These are phyloP conservation scores for Agelaius tricolor DNA, from an alignment of 2,113 vertebrate species.

Conservation along the genomic window DNA sequence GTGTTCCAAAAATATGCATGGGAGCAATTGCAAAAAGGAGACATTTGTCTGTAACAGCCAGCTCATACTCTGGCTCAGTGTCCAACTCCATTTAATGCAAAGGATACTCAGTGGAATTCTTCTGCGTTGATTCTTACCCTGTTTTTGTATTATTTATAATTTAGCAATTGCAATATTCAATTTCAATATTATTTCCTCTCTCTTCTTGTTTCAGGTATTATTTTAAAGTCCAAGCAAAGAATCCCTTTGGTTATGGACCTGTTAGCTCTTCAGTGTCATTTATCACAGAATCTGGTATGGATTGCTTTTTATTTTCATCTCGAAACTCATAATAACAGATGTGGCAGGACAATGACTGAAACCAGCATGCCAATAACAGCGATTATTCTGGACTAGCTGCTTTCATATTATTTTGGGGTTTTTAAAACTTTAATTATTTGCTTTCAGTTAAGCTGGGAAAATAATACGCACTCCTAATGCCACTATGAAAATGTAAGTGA, in stretches of 20 bases:
- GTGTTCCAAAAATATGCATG: neutral
- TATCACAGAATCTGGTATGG: slow-evolving; percentile 93
- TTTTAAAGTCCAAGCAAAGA: slow-evolving; percentile 96
- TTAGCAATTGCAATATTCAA: neutral
- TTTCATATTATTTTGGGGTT: neutral
- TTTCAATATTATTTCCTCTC: slow-evolving; percentile 5
- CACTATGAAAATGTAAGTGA: neutral
- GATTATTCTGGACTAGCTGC: neutral
- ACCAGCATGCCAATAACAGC: neutral
- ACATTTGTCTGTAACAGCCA: neutral
- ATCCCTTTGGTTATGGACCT: slow-evolving; percentile 91
- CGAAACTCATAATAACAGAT: neutral
- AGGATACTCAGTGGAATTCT: neutral
- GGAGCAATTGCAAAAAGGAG: neutral
- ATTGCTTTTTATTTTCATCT: slow-evolving; percentile 4
- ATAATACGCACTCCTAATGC: neutral
- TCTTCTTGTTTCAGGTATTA: slow-evolving; percentile 87
- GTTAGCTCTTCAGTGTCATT: slow-evolving; percentile 90
- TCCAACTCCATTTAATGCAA: neutral
- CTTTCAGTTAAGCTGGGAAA: neutral
- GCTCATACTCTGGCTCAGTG: neutral
- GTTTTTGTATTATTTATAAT: neutral
- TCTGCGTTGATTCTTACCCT: neutral
- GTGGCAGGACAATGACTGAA: neutral
- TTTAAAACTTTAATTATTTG: neutral